phyloP scores from a whole-genome alignment of 2,113 vertebrate genomes.

The Tragulus kanchil region DNA sequence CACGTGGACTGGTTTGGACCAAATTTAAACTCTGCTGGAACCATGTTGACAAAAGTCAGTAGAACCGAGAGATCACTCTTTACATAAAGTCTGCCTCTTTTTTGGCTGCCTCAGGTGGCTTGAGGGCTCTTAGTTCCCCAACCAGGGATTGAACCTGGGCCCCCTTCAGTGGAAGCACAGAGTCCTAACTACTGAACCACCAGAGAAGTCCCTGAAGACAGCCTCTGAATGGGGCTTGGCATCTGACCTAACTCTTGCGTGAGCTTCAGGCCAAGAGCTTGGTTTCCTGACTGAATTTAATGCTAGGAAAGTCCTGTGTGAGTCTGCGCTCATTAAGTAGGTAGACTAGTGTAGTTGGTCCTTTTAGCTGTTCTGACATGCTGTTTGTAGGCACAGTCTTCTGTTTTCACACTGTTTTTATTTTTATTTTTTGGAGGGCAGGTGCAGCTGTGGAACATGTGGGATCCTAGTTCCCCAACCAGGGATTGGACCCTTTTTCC shows the following conservation, averaged over 20 bases:
- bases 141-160: background rate
- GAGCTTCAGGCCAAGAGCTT: background rate
- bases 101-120: background rate
- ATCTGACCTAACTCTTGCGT: background rate
- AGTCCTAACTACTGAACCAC: background rate
- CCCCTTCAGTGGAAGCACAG: background rate
- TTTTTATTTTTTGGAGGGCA: background rate
- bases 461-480: background rate
- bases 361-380: background rate
- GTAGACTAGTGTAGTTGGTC: background rate
- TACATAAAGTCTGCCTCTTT: background rate
- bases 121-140: background rate
- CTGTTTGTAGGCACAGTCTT: background rate
- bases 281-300: background rate
- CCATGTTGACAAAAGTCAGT: background rate
- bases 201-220: background rate
- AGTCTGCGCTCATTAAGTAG: background rate
- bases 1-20: background rate
- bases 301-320: background rate
- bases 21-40: background rate
- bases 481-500: no score
- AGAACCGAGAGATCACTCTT: background rate
- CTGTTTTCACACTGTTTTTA: background rate
- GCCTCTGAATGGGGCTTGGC: accelerated
- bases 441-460: background rate